Percentiles rank a stretch among this genome's conserved stretches.
Conservation (phyloP, 53 echinoderm and acorn worm species). For the Temnopleurus reevesii region DNA sequence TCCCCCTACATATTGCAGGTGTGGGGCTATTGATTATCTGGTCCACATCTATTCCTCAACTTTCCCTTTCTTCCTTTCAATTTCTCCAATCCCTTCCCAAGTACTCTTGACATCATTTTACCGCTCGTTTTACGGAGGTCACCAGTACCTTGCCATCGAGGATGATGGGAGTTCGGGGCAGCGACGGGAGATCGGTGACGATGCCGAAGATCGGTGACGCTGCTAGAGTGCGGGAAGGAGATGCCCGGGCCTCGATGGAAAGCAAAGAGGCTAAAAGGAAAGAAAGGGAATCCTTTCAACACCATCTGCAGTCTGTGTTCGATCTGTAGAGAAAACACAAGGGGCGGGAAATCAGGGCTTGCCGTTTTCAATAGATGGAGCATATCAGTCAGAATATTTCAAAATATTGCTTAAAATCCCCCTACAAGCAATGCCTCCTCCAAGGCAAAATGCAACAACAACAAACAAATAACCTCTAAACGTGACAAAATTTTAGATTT, state of each 20-base stretch:
- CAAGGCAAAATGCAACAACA: too few relatives aligned
- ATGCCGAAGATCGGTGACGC: too few relatives aligned
- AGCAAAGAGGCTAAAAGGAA: neutral
- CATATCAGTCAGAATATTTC: too few relatives aligned
- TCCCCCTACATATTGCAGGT: constrained; percentile 24
- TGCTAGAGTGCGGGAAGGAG: neutral
- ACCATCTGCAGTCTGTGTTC: neutral
- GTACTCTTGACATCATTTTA: constrained; percentile 49
- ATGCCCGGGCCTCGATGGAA: neutral
- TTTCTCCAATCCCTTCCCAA: too few relatives aligned
- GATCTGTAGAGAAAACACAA: too few relatives aligned
- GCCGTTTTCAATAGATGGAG: too few relatives aligned
- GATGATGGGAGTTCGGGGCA: constrained; percentile 1
- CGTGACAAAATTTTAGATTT: too few relatives aligned
- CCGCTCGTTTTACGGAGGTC: constrained; percentile 48
- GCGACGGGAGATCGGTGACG: neutral
- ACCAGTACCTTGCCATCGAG: neutral
- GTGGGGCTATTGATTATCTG: constrained; percentile 54
- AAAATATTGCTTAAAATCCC: too few relatives aligned
- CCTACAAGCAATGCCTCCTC: too few relatives aligned
- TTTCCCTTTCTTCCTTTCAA: neutral
- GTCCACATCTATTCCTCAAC: constrained; percentile 45
- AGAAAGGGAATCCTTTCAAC: neutral
- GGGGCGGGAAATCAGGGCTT: too few relatives aligned
- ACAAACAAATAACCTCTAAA: too few relatives aligned